Percentiles rank a stretch among this genome's conserved stretches.
Evolutionary conservation across 2,113 vertebrate genomes (phyloP).

Genomic region (Lynx canadensis): DNA sequence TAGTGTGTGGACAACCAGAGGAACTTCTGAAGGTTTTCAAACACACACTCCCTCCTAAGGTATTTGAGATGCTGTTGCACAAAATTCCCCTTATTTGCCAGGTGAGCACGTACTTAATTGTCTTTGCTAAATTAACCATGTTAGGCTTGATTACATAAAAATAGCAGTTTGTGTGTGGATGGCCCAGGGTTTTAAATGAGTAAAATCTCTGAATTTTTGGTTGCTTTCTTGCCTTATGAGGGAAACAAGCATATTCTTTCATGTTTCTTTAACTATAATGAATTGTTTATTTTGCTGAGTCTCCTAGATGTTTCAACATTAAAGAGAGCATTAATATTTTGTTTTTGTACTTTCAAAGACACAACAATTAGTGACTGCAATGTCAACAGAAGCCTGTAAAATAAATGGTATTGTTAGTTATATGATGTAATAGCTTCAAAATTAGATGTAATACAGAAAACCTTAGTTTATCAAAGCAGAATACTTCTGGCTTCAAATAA

Average conservation of each 20-base stretch:
- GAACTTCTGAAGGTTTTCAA: constrained; percentile 76
- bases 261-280: neutral
- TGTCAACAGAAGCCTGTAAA: neutral
- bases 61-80: constrained; percentile 78
- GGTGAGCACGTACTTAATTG: constrained; percentile 63
- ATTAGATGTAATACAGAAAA: neutral
- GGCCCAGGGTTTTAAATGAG: neutral
- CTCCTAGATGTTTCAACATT: neutral
- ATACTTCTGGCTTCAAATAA: neutral
- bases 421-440: constrained; percentile 11
- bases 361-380: neutral
- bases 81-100: constrained; percentile 76
- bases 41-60: constrained; percentile 74
- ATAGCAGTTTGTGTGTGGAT: neutral
- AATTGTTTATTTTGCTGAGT: constrained; percentile 21
- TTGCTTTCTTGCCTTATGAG: constrained; percentile 9
- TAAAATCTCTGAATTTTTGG: constrained; percentile 19
- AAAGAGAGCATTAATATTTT: constrained; percentile 12
- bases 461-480: constrained; percentile 16
- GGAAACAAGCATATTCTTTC: constrained; percentile 33
- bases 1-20: constrained; percentile 67
- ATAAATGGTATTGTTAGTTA: constrained; percentile 24
- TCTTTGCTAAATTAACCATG: neutral
- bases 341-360: constrained; percentile 8
- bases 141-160: constrained; percentile 16